Conservation (phyloP, 2,797 vertebrate genomes). For the Tiaroga cobitis region DNA sequence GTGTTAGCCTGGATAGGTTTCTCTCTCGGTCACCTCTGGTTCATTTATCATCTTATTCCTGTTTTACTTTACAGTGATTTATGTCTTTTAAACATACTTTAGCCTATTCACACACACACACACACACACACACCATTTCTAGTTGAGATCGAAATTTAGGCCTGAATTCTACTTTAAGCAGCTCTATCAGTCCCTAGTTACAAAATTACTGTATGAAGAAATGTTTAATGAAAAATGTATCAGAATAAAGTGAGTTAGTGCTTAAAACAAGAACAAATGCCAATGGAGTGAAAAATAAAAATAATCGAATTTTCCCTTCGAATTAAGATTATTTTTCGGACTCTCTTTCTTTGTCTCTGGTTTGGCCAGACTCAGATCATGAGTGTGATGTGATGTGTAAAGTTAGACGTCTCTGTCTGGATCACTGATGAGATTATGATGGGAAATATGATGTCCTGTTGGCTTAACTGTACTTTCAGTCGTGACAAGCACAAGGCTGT, state of each 20-base stretch:
- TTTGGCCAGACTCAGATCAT: not conserved
- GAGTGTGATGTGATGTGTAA: constrained; percentile 40
- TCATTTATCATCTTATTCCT: constrained; percentile 84
- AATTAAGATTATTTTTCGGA: not conserved
- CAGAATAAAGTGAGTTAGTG: not conserved
- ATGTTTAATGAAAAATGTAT: too few species aligned
- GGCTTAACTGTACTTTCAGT: constrained; percentile 28
- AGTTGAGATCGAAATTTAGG: not conserved
- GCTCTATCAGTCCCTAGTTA: not conserved
- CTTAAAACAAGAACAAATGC: not conserved
- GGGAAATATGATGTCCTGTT: constrained; percentile 15
- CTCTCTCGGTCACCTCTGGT: constrained; percentile 74
- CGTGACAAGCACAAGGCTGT: not conserved
- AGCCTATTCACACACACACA: constrained; percentile 51
- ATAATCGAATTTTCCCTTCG: not conserved
- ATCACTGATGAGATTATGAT: constrained; percentile 27
- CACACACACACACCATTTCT: constrained; percentile 43
- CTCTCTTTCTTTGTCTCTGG: not conserved
- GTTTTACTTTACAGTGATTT: constrained; percentile 80
- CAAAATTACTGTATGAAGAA: too few species aligned
- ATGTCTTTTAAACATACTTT: constrained; percentile 69
- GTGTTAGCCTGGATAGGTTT: constrained; percentile 76
- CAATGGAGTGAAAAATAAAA: too few species aligned
- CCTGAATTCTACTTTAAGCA: constrained; percentile 22
- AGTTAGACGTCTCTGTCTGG: constrained; percentile 39